Percentiles rank a stretch among this genome's conserved stretches.
phyloP scores from a whole-genome alignment of 2,888 invertebrate genomes.

The Thecophora atra region DNA sequence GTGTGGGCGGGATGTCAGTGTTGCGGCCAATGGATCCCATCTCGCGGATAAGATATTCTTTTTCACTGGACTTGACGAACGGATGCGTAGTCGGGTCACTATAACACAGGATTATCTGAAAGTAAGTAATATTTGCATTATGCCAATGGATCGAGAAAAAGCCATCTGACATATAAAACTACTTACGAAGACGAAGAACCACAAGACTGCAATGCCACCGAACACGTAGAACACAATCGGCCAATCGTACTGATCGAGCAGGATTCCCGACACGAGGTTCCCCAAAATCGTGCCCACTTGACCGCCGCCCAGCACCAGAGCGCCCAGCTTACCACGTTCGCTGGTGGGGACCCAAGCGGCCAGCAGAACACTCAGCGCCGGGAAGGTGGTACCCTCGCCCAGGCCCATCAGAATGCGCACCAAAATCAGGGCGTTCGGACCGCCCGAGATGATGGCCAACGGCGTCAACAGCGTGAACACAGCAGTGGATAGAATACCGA shows the following conservation, averaged over 20 bases:
- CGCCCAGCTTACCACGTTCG: conserved; percentile 81
- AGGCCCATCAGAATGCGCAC: conserved; percentile 82
- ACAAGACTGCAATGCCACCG: conserved; percentile 77
- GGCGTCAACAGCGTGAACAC: conserved; percentile 85
- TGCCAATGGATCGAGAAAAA: not conserved
- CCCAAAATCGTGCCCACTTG: conserved; percentile 74
- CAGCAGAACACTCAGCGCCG: conserved; percentile 82
- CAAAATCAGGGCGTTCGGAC: conserved; percentile 76
- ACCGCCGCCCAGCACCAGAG: conserved; percentile 82
- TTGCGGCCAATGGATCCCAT: conserved; percentile 69
- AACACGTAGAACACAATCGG: conserved; percentile 83
- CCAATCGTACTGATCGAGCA: conserved; percentile 77
- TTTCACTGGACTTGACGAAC: conserved; percentile 77
- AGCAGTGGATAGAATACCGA: conserved; percentile 84
- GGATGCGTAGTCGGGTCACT: conserved; percentile 79
- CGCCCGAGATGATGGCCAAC: conserved; percentile 72
- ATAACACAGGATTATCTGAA: conserved; percentile 72
- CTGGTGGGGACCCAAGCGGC: conserved; percentile 84
- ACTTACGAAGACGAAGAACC: conserved; percentile 77
- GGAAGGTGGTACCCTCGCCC: conserved; percentile 86
- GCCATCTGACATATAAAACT: not conserved
- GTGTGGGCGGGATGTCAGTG: conserved; percentile 71
- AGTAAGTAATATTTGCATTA: not conserved
- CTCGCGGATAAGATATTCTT: conserved; percentile 73
- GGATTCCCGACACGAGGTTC: conserved; percentile 74